Evolutionary conservation across 92 coral and sea anemone genomes (phyloP).

Genomic region (Zoanthus gigantus): DNA sequence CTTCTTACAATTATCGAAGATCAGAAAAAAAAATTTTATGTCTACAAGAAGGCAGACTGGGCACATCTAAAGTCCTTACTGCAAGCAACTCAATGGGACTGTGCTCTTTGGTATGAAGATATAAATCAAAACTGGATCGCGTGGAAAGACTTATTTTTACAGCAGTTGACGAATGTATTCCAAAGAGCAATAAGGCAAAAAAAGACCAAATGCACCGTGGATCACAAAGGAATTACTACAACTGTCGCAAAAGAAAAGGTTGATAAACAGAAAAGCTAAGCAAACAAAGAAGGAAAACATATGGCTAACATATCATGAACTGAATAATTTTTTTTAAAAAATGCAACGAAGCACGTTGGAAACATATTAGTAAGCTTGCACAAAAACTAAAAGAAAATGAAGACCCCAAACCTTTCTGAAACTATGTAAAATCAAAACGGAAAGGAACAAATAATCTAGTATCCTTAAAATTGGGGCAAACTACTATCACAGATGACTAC

Average conservation of each 20-base stretch:
- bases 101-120: not conserved
- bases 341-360: conserved; percentile 1
- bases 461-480: not conserved
- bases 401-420: not conserved
- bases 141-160: conserved; percentile 38
- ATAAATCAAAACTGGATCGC: conserved; percentile 24
- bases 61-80: not conserved
- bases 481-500: not conserved
- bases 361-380: not conserved
- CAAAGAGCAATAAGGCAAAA: not conserved
- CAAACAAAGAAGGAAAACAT: not conserved
- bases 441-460: not conserved
- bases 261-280: not conserved
- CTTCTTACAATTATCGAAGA: not conserved
- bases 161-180: conserved; percentile 45
- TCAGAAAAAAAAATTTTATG: conserved; percentile 9
- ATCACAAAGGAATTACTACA: conserved; percentile 6
- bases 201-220: conserved; percentile 32
- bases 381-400: not conserved
- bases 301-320: not conserved
- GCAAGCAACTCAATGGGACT: conserved; percentile 17
- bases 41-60: conserved; percentile 47
- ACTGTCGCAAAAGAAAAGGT: not conserved
- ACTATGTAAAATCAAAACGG: too few species aligned
- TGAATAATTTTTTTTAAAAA: not conserved